Conservation (phyloP, 2,888 invertebrate genomes). For the Mesorhabditis spiculigera region DNA sequence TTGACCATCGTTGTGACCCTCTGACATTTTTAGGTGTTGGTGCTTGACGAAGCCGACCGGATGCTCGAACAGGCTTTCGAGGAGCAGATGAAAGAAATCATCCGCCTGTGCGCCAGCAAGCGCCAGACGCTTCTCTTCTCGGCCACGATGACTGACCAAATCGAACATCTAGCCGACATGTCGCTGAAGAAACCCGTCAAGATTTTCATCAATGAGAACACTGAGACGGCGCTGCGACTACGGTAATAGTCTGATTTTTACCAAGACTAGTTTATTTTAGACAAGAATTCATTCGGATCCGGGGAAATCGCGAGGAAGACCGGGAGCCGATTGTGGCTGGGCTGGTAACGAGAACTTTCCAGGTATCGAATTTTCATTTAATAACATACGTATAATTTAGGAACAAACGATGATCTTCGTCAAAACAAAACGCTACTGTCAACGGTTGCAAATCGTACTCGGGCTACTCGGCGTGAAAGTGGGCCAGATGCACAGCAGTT, state of each 20-base stretch:
- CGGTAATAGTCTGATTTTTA: slow-evolving; percentile 60
- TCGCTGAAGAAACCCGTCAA: slow-evolving; percentile 87
- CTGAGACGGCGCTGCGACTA: slow-evolving; percentile 88
- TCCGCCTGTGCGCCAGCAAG: slow-evolving; percentile 82
- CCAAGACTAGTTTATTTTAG: slow-evolving; percentile 15
- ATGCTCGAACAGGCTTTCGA: slow-evolving; percentile 98
- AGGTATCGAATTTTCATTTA: slow-evolving; percentile 9
- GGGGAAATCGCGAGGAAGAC: slow-evolving; percentile 72
- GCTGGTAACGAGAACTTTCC: slow-evolving; percentile 35
- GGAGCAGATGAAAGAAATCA: slow-evolving; percentile 97
- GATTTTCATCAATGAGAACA: slow-evolving; percentile 91
- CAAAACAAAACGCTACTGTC: slow-evolving; percentile 91
- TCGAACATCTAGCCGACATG: slow-evolving; percentile 84
- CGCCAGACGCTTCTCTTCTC: slow-evolving; percentile 96
- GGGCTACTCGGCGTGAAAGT: slow-evolving; percentile 81
- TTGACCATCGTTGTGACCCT: neutral
- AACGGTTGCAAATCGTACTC: slow-evolving; percentile 83
- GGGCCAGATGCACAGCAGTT: slow-evolving; percentile 88
- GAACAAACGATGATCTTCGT: slow-evolving; percentile 75
- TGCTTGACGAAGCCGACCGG: slow-evolving; percentile 76
- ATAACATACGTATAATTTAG: slow-evolving; percentile 10
- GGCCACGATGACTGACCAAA: slow-evolving; percentile 94
- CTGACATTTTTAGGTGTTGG: slow-evolving; percentile 60
- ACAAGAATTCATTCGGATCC: slow-evolving; percentile 81
- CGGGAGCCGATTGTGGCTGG: slow-evolving; percentile 76